Conservation (phyloP, 2,113 vertebrate species). For the Pungitius pungitius region DNA sequence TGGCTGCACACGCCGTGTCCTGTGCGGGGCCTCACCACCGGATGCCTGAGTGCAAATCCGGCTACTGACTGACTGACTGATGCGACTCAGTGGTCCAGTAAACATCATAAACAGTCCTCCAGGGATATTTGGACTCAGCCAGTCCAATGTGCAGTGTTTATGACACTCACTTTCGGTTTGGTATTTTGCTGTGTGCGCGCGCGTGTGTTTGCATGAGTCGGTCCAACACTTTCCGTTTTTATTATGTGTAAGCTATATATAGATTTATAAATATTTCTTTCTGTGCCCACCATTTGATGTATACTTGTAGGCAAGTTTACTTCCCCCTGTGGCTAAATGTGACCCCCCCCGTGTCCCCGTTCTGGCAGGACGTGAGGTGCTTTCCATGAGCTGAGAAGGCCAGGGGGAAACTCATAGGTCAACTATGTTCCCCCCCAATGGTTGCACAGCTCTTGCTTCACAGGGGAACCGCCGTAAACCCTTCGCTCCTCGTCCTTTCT, state of each 20-base stretch:
- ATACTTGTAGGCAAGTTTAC: conserved; percentile 27
- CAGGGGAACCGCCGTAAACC: conserved; percentile 33
- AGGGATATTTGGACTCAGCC: conserved; percentile 10
- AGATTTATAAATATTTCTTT: background rate
- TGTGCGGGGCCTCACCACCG: conserved; percentile 58
- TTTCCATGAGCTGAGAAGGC: conserved; percentile 62
- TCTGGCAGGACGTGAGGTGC: conserved; percentile 69
- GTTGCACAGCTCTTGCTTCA: conserved; percentile 47
- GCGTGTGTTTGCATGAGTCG: background rate
- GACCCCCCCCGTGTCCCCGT: conserved; percentile 43
- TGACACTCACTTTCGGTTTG: conserved; percentile 7
- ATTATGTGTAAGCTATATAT: background rate
- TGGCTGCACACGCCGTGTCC: conserved; percentile 65
- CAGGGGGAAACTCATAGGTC: conserved; percentile 52
- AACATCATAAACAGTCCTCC: conserved; percentile 34
- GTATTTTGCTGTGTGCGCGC: background rate
- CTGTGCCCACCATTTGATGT: conserved; percentile 31
- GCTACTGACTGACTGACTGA: conserved; percentile 64
- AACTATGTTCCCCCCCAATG: conserved; percentile 44
- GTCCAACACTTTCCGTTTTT: conserved; percentile 31
- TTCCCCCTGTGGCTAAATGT: conserved; percentile 65
- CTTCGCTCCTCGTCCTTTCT: conserved; percentile 12
- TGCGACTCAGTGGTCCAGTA: conserved; percentile 45
- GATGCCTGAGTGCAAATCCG: conserved; percentile 67
- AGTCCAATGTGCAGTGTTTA: background rate